Conservation (phyloP, 2,113 vertebrate species). For the Corythoichthys intestinalis region DNA sequence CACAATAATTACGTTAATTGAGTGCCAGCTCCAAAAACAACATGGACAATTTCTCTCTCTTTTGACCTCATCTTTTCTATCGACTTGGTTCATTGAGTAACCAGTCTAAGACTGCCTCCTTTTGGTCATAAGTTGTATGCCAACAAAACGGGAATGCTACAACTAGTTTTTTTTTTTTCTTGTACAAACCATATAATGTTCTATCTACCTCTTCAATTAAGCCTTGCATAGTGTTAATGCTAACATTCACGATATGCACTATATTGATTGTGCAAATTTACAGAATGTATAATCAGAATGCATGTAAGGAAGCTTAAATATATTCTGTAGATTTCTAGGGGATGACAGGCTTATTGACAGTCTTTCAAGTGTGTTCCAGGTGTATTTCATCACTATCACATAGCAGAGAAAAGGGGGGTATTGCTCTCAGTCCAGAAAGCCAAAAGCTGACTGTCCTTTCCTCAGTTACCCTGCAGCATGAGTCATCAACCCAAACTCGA, state of each 20-base stretch:
- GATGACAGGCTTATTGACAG: not conserved
- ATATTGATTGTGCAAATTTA: conserved; percentile 1
- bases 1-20: not conserved
- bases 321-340: not conserved
- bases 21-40: conserved; percentile 28
- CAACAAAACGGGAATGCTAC: not conserved
- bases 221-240: conserved; percentile 24
- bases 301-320: conserved; percentile 18
- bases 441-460: conserved; percentile 6
- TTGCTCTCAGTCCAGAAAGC: conserved; percentile 32
- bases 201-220: conserved; percentile 45
- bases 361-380: conserved; percentile 76
- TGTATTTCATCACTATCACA: conserved; percentile 24
- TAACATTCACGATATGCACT: conserved; percentile 8
- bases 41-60: conserved; percentile 1
- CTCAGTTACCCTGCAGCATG: conserved; percentile 51
- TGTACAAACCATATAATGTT: conserved; percentile 44
- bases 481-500: conserved; percentile 45
- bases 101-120: conserved; percentile 37
- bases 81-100: not conserved
- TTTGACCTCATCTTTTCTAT: not conserved
- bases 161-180: not conserved
- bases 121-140: conserved; percentile 23
- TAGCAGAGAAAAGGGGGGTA: conserved; percentile 6
- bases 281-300: not conserved